Evolutionary conservation across 2,113 vertebrate genomes (phyloP).

Genomic region (Anas platyrhynchos): DNA sequence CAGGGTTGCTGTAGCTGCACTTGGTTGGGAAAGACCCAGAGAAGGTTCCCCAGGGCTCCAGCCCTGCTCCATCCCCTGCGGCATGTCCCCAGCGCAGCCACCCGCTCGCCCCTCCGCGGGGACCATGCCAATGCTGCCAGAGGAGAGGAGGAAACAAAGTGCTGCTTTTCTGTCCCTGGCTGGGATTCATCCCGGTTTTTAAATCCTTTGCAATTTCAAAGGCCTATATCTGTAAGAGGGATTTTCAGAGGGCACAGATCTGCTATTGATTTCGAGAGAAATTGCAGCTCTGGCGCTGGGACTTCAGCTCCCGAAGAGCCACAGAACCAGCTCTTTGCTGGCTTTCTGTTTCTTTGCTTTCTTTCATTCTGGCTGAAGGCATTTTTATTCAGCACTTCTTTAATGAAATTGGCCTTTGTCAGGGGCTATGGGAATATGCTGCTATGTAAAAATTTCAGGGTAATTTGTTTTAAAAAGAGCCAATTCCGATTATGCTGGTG

Average conservation of each 20-base stretch:
- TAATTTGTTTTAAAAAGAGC: neutral
- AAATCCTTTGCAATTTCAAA: neutral
- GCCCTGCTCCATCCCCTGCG: neutral
- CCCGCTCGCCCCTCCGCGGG: neutral
- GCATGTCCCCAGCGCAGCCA: neutral
- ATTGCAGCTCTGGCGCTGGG: neutral
- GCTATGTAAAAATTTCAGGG: neutral
- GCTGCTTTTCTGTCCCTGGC: neutral
- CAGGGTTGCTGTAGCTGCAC: neutral
- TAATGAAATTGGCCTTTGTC: neutral
- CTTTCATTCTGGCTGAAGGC: conserved; percentile 11
- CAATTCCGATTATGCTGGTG: neutral
- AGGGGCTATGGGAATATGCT: neutral
- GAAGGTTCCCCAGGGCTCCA: neutral
- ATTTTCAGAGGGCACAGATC: neutral
- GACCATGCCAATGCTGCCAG: accelerated
- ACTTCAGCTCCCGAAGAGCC: neutral
- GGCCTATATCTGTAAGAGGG: neutral
- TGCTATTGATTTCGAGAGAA: neutral
- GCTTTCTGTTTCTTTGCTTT: neutral
- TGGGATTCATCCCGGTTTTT: accelerated
- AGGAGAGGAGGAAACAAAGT: neutral
- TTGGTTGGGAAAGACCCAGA: neutral
- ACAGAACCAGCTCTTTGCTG: neutral
- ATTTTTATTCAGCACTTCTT: neutral